Percentiles rank a stretch among this genome's conserved stretches.
phyloP scores from a whole-genome alignment of 2,113 vertebrate genomes.

The Chunga burmeisteri region DNA sequence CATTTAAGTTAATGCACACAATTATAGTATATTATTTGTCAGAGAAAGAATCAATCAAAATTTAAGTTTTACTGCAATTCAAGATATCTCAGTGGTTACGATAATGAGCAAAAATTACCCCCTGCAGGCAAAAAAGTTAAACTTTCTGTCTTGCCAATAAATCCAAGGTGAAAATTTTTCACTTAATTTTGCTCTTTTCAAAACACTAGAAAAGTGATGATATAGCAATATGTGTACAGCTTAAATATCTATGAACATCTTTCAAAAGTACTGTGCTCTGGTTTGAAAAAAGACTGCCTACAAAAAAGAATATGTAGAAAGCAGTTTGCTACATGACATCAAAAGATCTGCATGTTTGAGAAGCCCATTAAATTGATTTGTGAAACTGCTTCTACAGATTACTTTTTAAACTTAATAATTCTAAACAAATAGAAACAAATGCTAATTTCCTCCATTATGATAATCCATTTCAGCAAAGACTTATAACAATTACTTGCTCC shows the following conservation, averaged over 20 bases:
- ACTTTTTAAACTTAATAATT: neutral
- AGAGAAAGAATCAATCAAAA: neutral
- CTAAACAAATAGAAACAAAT: neutral
- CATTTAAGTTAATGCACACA: neutral
- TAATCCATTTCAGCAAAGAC: neutral
- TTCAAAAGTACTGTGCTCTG: neutral
- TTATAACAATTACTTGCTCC: neutral
- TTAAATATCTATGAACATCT: neutral
- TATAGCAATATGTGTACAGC: neutral
- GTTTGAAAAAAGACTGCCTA: neutral
- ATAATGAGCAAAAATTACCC: neutral
- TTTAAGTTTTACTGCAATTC: neutral
- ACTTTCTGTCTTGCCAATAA: neutral
- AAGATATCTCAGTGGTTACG: neutral
- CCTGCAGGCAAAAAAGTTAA: neutral
- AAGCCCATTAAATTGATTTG: neutral
- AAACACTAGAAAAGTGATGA: neutral
- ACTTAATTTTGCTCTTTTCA: neutral
- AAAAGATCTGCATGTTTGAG: neutral
- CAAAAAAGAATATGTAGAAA: neutral
- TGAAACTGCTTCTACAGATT: neutral
- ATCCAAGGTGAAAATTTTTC: neutral
- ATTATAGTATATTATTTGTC: neutral
- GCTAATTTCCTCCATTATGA: neutral
- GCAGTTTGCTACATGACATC: neutral